A percentile compares a stretch with the other conserved stretches of the same genome.
Conservation (phyloP, 2,113 vertebrate genomes). For the Loxodonta africana region DNA sequence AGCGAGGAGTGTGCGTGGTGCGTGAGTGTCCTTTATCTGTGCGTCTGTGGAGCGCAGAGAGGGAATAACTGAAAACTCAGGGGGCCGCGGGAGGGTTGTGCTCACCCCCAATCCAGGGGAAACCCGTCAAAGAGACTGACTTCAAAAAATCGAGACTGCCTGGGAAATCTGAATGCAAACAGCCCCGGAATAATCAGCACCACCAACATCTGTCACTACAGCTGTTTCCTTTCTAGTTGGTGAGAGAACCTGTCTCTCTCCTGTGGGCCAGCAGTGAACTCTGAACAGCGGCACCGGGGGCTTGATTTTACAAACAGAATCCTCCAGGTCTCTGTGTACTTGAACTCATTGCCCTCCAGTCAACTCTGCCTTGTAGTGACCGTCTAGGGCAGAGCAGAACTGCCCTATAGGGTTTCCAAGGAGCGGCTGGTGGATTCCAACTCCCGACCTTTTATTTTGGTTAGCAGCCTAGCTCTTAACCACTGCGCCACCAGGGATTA, state of each 20-base stretch:
- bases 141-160: conserved; percentile 71
- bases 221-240: conserved; percentile 82
- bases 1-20: neutral
- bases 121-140: conserved; percentile 70
- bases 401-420: too few species aligned
- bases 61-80: neutral
- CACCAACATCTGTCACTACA: conserved; percentile 81
- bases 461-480: too few species aligned
- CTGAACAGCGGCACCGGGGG: neutral
- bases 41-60: neutral
- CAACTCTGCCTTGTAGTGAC: too few species aligned
- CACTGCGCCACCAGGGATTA: neutral
- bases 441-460: too few species aligned
- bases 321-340: conserved; percentile 18
- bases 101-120: conserved; percentile 62
- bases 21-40: neutral
- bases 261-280: conserved; percentile 55
- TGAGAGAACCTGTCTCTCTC: conserved; percentile 62
- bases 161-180: conserved; percentile 78
- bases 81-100: neutral
- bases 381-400: too few species aligned
- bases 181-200: conserved; percentile 72
- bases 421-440: too few species aligned
- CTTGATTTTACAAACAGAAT: conserved; percentile 58
- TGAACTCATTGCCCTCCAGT: too few species aligned